Base-by-base conservation (phyloP, 2,797 vertebrate species). In the Odontamblyopus lacepedii region DNA sequence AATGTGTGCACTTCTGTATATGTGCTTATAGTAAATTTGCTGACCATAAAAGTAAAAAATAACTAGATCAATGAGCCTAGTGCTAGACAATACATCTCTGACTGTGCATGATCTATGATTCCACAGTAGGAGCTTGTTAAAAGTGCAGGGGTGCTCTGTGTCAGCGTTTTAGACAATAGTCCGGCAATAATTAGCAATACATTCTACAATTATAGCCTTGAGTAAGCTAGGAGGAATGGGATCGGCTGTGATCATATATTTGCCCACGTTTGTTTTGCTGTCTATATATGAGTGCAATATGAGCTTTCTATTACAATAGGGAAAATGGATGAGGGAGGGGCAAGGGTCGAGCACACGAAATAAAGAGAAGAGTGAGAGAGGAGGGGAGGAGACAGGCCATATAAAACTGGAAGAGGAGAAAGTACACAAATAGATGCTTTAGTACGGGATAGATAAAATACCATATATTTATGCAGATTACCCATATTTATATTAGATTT, bases 221-320 rank as follows among this genome's bases (percentile, higher is more conserved):
- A 55, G 65, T 76, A 75, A 57, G 41, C 23, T 27, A 79, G 32
- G 57, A 71, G 63, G 85, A 65, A 51, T n/a, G 48, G 26, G 29
- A 18, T 32, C 29, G 15, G 18, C 48, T n/a, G 48, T 3, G 41
- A 74, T 56, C 73, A 63, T 83, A 70, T 78, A 80, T 83, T 75
- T 74, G 64, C 75, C 75, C 70, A 70, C 48, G 13, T 63, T 60
- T 74, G 72, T 78, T 67, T 80, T 60, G 75, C 67, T 72, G 68
- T 82, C 78, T 78, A 41, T 74, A 65, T 72, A 61, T 73, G 83
- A 73, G 76, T 72, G 90, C 88, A 88, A 91, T 86, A 78, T 90
- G 89, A 91, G 91, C 90, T 86, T 84, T 84, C 83, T 86, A 73
- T 87, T 75, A 88, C 64, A 85, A 74, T 50, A 26, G 65, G 3